Percentiles rank a stretch among this genome's conserved stretches.
Conservation (phyloP, 2,797 vertebrate genomes). For the Octomys mimax region DNA sequence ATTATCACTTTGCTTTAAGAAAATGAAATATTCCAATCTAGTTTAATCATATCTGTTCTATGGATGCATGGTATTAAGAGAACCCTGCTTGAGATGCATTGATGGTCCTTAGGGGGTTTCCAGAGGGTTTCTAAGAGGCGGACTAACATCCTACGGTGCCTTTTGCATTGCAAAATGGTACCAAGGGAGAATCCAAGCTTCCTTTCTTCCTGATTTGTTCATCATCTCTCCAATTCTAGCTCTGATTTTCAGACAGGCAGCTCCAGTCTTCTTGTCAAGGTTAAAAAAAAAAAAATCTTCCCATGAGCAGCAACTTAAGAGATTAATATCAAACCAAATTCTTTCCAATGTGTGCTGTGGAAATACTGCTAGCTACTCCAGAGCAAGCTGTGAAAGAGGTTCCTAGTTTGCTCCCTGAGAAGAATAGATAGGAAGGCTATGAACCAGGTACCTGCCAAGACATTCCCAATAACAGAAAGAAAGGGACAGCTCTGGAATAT, state of each 20-base stretch:
- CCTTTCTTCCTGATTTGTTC: conserved; percentile 1
- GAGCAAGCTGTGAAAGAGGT: neutral
- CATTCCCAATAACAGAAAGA: neutral
- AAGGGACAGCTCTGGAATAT: neutral
- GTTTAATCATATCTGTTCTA: conserved; percentile 45
- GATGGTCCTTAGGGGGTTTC: neutral
- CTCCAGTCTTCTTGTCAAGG: neutral
- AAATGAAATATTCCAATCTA: conserved; percentile 64
- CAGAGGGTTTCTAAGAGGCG: neutral
- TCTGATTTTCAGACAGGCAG: neutral
- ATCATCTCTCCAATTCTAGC: conserved; percentile 24
- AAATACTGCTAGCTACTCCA: neutral
- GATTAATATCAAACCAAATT: neutral
- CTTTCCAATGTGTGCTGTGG: rapidly evolving
- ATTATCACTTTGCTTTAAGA: conserved; percentile 69
- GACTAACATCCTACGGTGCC: neutral
- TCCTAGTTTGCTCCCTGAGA: neutral
- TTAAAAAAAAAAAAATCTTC: neutral
- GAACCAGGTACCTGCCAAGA: neutral
- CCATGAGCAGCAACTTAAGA: conserved; percentile 26
- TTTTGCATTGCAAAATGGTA: neutral
- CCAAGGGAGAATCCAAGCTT: conserved; percentile 1
- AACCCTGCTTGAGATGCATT: neutral
- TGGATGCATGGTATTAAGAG: neutral
- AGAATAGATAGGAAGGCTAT: rapidly evolving